These are phyloP conservation scores for Narcine bancroftii DNA, from an alignment of 2,113 vertebrate species.

Conservation along the genomic window DNA sequence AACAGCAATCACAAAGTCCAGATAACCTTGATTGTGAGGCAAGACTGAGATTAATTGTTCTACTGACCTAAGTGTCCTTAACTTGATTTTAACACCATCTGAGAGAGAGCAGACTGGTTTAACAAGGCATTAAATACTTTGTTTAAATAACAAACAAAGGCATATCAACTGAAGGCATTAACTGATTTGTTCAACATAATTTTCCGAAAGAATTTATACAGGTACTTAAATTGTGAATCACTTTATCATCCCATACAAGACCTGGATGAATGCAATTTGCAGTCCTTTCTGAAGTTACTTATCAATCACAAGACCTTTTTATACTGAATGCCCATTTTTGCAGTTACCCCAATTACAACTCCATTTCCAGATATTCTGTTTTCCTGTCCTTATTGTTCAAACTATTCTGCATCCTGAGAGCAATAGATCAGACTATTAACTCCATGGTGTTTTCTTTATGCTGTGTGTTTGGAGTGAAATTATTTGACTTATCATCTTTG, in stretches of 20 bases:
- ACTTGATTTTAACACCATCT: neutral
- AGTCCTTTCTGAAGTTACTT: neutral
- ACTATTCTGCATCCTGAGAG: neutral
- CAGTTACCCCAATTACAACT: neutral
- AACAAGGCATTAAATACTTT: neutral
- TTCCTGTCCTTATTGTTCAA: neutral
- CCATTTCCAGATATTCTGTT: neutral
- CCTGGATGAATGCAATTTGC: neutral
- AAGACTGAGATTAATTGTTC: neutral
- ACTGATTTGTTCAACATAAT: neutral
- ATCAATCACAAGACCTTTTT: neutral
- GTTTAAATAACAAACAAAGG: constrained; percentile 27
- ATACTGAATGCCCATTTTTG: neutral
- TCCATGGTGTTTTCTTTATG: neutral
- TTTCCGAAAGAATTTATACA: no score
- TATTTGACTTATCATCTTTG: neutral
- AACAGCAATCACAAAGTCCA: neutral
- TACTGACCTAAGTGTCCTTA: neutral
- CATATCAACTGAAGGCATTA: neutral
- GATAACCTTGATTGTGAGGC: neutral
- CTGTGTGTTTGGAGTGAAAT: no score
- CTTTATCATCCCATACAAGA: neutral
- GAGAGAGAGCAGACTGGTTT: neutral
- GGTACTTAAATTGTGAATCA: neutral
- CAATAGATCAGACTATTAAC: no score